Percentiles rank a stretch among this genome's conserved stretches.
Conservation (phyloP, 2,797 vertebrate genomes). For the Centropyge bicolor region DNA sequence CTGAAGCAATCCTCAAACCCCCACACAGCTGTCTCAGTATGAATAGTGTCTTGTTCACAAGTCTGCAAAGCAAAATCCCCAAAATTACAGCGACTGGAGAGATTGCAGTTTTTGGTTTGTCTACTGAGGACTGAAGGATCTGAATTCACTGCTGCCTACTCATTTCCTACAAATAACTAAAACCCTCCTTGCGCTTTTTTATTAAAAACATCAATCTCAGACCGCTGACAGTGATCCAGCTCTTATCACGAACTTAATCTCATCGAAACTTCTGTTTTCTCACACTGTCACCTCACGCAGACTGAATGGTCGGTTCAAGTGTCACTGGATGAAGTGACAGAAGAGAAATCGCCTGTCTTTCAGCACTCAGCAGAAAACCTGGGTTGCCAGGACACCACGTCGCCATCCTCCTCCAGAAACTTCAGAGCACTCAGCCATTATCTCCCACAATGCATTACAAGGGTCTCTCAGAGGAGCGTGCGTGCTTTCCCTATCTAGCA, state of each 20-base stretch:
- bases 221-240: background rate
- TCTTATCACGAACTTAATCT: constrained; percentile 1
- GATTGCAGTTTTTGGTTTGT: constrained; percentile 30
- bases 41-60: constrained; percentile 70
- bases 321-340: constrained; percentile 45
- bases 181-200: background rate
- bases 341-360: constrained; percentile 48
- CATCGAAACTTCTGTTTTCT: constrained; percentile 37
- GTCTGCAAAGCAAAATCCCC: constrained; percentile 53
- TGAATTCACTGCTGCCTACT: constrained; percentile 26
- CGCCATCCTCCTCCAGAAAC: constrained; percentile 46
- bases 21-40: constrained; percentile 57
- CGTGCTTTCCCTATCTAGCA: constrained; percentile 55
- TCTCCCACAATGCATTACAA: constrained; percentile 62
- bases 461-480: constrained; percentile 40
- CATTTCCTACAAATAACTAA: constrained; percentile 10
- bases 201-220: background rate
- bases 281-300: constrained; percentile 34
- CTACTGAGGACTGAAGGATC: constrained; percentile 8
- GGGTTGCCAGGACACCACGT: constrained; percentile 48
- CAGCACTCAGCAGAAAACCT: constrained; percentile 33
- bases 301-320: constrained; percentile 19
- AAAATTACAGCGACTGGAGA: constrained; percentile 39
- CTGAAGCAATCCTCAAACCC: constrained; percentile 43
- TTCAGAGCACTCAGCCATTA: constrained; percentile 44